phyloP scores from a whole-genome alignment of 2,113 vertebrate species.

The Silurus asotus region DNA sequence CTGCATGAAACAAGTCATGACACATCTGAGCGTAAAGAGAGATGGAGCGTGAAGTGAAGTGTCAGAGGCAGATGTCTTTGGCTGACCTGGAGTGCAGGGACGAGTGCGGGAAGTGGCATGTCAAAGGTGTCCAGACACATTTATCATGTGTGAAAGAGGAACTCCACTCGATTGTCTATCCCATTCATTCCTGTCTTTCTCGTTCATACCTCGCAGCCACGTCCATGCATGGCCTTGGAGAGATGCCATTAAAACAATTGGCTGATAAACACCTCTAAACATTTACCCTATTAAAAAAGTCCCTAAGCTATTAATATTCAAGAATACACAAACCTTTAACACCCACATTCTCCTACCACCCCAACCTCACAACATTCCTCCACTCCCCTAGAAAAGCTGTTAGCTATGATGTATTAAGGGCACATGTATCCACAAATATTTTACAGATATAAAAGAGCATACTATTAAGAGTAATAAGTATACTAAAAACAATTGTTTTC shows the following conservation, averaged over 20 bases:
- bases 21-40: slow-evolving; percentile 31
- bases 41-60: slow-evolving; percentile 44
- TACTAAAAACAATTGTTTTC: too few relatives aligned
- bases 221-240: slow-evolving; percentile 11
- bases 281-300: neutral
- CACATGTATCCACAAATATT: neutral
- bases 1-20: slow-evolving; percentile 32
- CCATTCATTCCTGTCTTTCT: slow-evolving; percentile 48
- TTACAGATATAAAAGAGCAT: too few relatives aligned
- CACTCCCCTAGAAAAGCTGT: neutral
- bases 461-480: too few relatives aligned
- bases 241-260: neutral
- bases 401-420: neutral
- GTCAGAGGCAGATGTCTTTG: slow-evolving; percentile 54
- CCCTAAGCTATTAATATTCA: neutral
- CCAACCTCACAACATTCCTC: neutral
- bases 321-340: neutral
- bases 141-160: slow-evolving; percentile 65
- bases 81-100: slow-evolving; percentile 48
- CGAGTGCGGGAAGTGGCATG: slow-evolving; percentile 53
- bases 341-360: too few relatives aligned
- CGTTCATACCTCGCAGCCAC: slow-evolving; percentile 34
- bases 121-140: slow-evolving; percentile 64
- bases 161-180: slow-evolving; percentile 48
- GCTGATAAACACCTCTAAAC: neutral